A percentile compares a stretch with the other conserved stretches of the same genome.
Conservation (phyloP, 2,888 invertebrate genomes). For the Watsonalla binaria region DNA sequence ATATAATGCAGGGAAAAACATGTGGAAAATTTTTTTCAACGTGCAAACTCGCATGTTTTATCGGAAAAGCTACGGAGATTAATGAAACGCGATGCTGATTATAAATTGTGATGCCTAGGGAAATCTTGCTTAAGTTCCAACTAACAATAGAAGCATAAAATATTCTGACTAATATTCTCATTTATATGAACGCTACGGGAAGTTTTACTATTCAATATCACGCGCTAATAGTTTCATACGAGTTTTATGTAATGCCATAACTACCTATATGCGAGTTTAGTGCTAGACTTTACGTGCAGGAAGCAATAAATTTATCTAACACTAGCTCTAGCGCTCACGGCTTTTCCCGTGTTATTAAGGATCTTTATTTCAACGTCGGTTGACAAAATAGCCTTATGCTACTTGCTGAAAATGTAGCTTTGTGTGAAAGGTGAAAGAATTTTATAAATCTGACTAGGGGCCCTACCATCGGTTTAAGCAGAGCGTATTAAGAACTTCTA, state of each 20-base stretch:
- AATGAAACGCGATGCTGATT: slow-evolving; percentile 58
- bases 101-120: slow-evolving; percentile 56
- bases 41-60: slow-evolving; percentile 28
- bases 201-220: slow-evolving; percentile 45
- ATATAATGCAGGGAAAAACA: background rate
- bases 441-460: too few species aligned
- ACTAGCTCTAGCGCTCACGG: too few species aligned
- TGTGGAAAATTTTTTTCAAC: background rate
- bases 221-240: slow-evolving; percentile 24
- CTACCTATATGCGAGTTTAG: too few species aligned
- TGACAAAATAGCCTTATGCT: too few species aligned
- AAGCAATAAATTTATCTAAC: too few species aligned
- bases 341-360: too few species aligned
- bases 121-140: slow-evolving; percentile 62
- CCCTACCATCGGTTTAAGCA: too few species aligned
- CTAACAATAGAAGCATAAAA: slow-evolving; percentile 56
- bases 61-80: slow-evolving; percentile 40
- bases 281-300: too few species aligned
- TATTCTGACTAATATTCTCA: slow-evolving; percentile 50
- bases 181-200: slow-evolving; percentile 38
- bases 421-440: too few species aligned
- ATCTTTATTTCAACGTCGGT: too few species aligned
- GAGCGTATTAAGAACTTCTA: too few species aligned
- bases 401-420: too few species aligned
- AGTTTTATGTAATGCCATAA: slow-evolving; percentile 15